Evolutionary conservation across 1,140 invertebrate genomes (phyloP), one percentile per base, ranked within the genome.

Genomic region (Bombus fervidus): DNA sequence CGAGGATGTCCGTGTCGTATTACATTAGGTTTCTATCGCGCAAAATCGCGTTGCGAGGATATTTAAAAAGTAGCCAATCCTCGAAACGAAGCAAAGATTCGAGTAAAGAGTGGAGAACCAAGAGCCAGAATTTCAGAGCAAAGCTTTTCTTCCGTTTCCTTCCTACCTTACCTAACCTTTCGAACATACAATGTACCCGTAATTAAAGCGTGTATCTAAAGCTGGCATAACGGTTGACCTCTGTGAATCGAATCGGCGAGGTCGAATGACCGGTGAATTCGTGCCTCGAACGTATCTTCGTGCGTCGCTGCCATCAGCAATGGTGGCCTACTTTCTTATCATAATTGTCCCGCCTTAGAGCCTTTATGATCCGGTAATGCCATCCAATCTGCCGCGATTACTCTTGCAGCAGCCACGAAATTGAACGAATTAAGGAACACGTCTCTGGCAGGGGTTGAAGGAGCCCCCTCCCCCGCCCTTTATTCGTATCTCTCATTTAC

Each of bases 351-450:
- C 62, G 81, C 59, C 82, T 62, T 57, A 64, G 76, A 85, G 81
- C 81, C 81, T 90, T 89, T 90, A 90, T 85, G 85, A 89, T 81
- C 75, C 74, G 68, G 57, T 87, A 90, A 90, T 90, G 81, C 68
- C 62, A 72, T 83, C 75, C 83, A 90, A 90, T 90, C 83, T 90
- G 66, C 34, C 71, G 78, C 76, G 80, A 90, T 90, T 90, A 90
- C 62, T 90, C 86, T 90, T 90, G 86, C 88, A 71, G 79, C n/a
- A 66, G 83, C 80, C 85, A 80, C 86, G 57, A 89, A 89, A 91
- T 91, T 91, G 90, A 89, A 89, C 87, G 90, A 89, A 91, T 91
- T 84, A 91, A 87, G 85, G 84, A 64, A 34, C 84, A 83, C 84
- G 80, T 81, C 76, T 59, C 53, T 13, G 81, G 59, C 81, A 66